These are phyloP conservation scores for Furnarius figulus DNA, from an alignment of 2,113 vertebrate genomes.

Conservation along the genomic window DNA sequence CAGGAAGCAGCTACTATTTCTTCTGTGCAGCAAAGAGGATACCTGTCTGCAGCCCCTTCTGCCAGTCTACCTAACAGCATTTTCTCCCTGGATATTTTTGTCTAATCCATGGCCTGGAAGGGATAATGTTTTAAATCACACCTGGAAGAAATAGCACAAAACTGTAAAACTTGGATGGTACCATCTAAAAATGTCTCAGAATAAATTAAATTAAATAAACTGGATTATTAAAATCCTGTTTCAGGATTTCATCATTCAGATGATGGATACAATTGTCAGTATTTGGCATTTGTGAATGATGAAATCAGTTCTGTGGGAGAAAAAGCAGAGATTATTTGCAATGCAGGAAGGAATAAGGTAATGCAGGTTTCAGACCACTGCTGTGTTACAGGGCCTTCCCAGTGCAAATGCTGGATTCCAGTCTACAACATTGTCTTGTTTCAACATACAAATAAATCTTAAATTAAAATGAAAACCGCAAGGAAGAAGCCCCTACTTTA, in stretches of 20 bases:
- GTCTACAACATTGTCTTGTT: not conserved
- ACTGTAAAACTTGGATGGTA: not conserved
- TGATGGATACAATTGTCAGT: not conserved
- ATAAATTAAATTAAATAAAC: not conserved
- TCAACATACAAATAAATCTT: not conserved
- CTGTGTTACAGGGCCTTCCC: not conserved
- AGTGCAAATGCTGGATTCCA: not conserved
- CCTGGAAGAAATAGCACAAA: not conserved
- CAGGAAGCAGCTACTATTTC: not conserved
- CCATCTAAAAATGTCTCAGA: not conserved
- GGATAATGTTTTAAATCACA: not conserved
- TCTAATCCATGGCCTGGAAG: not conserved
- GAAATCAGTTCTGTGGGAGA: not conserved
- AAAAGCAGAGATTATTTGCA: not conserved
- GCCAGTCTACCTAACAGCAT: not conserved
- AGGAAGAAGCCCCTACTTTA: not conserved
- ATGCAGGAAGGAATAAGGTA: not conserved
- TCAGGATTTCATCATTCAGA: not conserved
- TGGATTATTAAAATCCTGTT: not conserved
- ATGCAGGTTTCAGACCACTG: not conserved
- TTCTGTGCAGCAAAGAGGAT: not conserved
- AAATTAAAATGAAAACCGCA: not conserved
- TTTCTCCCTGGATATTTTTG: not conserved
- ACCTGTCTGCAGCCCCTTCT: not conserved
- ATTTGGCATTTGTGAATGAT: not conserved